Conservation (phyloP, 2,888 invertebrate genomes). For the Chymomyza procnemis region DNA sequence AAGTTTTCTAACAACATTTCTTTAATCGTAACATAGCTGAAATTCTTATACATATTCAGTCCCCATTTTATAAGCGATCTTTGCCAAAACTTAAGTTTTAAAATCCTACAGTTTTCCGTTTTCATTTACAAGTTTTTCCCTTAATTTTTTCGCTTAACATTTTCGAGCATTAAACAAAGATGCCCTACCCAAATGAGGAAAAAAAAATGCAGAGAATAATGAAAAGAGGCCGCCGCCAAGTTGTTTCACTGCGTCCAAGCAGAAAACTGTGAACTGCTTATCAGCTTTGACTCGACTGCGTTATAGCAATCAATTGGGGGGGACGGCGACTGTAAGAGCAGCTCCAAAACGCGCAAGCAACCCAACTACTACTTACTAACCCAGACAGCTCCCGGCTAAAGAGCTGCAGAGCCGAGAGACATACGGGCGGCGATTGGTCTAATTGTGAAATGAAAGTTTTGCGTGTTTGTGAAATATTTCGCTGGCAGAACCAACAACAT, state of each 20-base stretch:
- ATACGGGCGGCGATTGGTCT: not conserved
- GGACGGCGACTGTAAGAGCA: not conserved
- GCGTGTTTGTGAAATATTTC: not conserved
- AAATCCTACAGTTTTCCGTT: too few relatives aligned
- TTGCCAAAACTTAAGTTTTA: too few relatives aligned
- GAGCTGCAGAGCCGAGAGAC: not conserved
- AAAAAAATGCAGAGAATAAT: not conserved
- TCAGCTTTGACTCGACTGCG: not conserved
- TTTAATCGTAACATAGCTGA: too few relatives aligned
- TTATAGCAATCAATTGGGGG: conserved; percentile 14
- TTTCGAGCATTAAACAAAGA: not conserved
- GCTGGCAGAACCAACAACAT: not conserved
- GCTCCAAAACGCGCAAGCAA: not conserved
- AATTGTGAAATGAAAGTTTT: not conserved
- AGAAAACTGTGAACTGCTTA: conserved; percentile 7
- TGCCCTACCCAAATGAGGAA: not conserved
- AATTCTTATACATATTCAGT: too few relatives aligned
- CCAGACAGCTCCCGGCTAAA: not conserved
- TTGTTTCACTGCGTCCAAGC: not conserved
- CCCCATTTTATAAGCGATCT: too few relatives aligned
- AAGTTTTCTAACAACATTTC: too few relatives aligned
- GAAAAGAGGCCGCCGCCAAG: not conserved
- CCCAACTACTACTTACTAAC: not conserved
- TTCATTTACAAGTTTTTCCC: too few relatives aligned
- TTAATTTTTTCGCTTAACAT: not conserved